Percentiles rank a stretch among this genome's conserved stretches.
phyloP scores from a whole-genome alignment of 2,797 vertebrate genomes.

The Kryptopterus vitreolus region DNA sequence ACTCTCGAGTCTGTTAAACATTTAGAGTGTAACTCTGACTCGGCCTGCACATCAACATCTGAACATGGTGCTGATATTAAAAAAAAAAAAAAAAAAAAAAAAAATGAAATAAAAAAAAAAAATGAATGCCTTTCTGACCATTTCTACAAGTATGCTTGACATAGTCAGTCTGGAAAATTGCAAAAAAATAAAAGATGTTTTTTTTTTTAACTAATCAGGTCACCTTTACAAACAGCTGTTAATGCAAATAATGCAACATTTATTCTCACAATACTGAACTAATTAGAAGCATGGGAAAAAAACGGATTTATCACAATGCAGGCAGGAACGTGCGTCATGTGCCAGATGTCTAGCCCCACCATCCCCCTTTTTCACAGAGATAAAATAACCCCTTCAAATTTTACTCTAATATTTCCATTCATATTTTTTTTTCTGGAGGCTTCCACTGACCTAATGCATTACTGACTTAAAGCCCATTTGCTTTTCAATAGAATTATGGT shows the following conservation, averaged over 20 bases:
- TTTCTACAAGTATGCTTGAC: not conserved
- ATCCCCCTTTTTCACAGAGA: not conserved
- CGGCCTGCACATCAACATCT: not conserved
- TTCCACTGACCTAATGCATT: not conserved
- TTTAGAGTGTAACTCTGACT: not conserved
- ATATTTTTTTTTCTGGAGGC: not conserved
- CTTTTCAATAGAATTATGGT: not conserved
- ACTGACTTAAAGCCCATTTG: not conserved
- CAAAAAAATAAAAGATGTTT: not conserved
- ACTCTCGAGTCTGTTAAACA: not conserved
- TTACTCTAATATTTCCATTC: not conserved
- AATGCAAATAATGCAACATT: not conserved
- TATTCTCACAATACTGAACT: not conserved
- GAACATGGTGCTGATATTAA: not conserved
- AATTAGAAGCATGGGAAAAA: not conserved
- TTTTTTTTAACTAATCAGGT: not conserved
- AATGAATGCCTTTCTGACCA: not conserved
- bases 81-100: too few species aligned
- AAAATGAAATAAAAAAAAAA: too few species aligned
- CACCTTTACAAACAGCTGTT: not conserved
- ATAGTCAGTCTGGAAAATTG: not conserved
- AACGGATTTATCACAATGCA: not conserved
- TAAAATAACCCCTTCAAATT: not conserved
- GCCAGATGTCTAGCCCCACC: not conserved
- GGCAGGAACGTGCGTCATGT: not conserved